Evolutionary conservation across 1,140 invertebrate genomes (phyloP).

Genomic region (Lordiphosa collinella): DNA sequence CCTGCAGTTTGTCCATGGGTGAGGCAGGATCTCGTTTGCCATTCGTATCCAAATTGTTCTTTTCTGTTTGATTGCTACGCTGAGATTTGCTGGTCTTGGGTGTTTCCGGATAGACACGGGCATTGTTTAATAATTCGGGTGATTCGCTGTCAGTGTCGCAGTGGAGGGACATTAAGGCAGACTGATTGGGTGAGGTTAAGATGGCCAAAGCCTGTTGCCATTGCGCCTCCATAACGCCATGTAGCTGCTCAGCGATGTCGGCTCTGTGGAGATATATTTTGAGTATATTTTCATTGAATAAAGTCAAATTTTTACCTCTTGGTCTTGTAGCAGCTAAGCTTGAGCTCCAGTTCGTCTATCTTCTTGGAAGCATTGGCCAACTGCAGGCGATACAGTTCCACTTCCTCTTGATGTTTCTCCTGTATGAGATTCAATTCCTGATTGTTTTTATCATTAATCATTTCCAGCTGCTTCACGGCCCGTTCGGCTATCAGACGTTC

Average conservation of each 20-base stretch:
- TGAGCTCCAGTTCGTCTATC: constrained; percentile 83
- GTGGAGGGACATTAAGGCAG: constrained; percentile 9
- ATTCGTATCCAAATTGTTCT: constrained; percentile 62
- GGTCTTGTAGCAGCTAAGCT: constrained; percentile 81
- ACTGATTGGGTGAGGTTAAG: constrained; percentile 81
- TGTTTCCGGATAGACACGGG: constrained; percentile 55
- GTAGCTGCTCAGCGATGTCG: constrained; percentile 86
- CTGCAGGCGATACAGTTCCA: constrained; percentile 84
- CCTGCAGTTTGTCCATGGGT: constrained; percentile 73
- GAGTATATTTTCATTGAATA: no score
- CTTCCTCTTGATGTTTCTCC: constrained; percentile 88
- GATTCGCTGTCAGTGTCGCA: constrained; percentile 54
- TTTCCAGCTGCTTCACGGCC: constrained; percentile 85
- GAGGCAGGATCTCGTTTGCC: constrained; percentile 54
- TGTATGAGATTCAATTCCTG: constrained; percentile 87
- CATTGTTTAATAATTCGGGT: constrained; percentile 46
- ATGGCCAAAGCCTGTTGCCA: constrained; percentile 88
- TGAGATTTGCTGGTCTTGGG: constrained; percentile 64
- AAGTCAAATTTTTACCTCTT: constrained; percentile 79
- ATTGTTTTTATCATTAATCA: constrained; percentile 87
- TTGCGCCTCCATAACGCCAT: constrained; percentile 88
- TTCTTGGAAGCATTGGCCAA: constrained; percentile 85
- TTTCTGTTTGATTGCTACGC: constrained; percentile 52
- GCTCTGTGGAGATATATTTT: constrained; percentile 53
- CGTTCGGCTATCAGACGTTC: constrained; percentile 85